These are phyloP conservation scores for Rhinolophus ferrumequinum DNA, from an alignment of 2,113 vertebrate species.

Conservation along the genomic window DNA sequence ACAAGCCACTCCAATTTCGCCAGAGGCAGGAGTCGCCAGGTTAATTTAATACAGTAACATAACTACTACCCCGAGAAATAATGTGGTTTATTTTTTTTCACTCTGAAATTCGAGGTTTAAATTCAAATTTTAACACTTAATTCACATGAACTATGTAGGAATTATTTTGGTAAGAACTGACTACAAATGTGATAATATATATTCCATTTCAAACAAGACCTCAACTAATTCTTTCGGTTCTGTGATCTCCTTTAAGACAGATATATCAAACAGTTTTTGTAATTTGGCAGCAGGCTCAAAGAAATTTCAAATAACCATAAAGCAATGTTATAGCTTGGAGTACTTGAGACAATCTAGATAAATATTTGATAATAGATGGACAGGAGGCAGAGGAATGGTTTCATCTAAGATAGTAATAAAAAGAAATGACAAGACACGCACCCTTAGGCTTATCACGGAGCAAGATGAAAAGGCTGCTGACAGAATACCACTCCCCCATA, in stretches of 20 bases:
- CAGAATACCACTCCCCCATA: background rate
- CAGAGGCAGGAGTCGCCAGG: background rate
- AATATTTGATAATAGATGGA: slow-evolving; percentile 59
- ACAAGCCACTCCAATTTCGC: background rate
- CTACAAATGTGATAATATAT: background rate
- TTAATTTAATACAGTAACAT: background rate
- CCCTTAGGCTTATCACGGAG: slow-evolving; percentile 5
- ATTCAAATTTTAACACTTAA: slow-evolving; percentile 23
- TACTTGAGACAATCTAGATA: slow-evolving; percentile 40
- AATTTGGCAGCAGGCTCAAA: slow-evolving; percentile 58
- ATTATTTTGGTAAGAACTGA: background rate
- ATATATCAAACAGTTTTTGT: slow-evolving; percentile 35
- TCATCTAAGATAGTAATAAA: slow-evolving; percentile 31
- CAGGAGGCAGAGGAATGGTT: slow-evolving; percentile 22
- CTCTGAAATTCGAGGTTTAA: background rate
- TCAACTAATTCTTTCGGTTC: slow-evolving; percentile 26
- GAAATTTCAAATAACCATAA: slow-evolving; percentile 68
- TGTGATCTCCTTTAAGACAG: slow-evolving; percentile 46
- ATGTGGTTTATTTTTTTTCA: background rate
- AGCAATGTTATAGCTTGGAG: slow-evolving; percentile 50
- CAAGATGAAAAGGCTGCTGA: background rate
- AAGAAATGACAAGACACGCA: background rate
- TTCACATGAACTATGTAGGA: background rate
- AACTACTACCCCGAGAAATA: background rate
- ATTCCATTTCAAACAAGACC: slow-evolving; percentile 15